Evolutionary conservation across 1,140 invertebrate species (phyloP).

Genomic region (Drosophila parvula): DNA sequence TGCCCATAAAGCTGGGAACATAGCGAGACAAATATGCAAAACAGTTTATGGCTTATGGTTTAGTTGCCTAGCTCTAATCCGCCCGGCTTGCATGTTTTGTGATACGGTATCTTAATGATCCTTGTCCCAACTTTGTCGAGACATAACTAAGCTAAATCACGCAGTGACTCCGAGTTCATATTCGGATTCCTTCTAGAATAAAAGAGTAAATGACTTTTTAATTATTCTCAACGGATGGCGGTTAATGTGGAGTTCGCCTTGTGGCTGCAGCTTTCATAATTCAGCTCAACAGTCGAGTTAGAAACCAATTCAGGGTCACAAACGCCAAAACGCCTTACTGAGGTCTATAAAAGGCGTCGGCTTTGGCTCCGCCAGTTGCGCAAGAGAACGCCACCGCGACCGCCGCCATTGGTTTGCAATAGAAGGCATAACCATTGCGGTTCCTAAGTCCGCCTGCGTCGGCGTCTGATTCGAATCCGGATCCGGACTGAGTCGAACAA

Average conservation of each 20-base stretch:
- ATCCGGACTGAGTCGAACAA: conserved; percentile 18
- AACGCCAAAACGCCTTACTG: conserved; percentile 8
- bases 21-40: conserved; percentile 28
- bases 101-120: conserved; percentile 37
- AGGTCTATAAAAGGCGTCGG: conserved; percentile 57
- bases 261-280: conserved; percentile 21
- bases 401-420: conserved; percentile 50
- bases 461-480: conserved; percentile 24
- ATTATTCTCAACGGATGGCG: conserved; percentile 14
- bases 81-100: conserved; percentile 27
- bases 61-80: not conserved
- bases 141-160: conserved; percentile 11
- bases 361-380: conserved; percentile 41
- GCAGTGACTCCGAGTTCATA: not conserved
- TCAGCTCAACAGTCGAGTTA: conserved; percentile 26
- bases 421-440: conserved; percentile 47
- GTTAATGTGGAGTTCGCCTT: conserved; percentile 28
- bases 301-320: conserved; percentile 61
- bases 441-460: conserved; percentile 35
- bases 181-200: not conserved
- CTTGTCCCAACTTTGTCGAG: conserved; percentile 26
- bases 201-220: conserved; percentile 43
- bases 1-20: conserved; percentile 32
- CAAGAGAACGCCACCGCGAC: conserved; percentile 44
- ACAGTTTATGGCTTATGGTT: conserved; percentile 16